Conservation (phyloP, 2,113 vertebrate genomes). For the Trachemys scripta region DNA sequence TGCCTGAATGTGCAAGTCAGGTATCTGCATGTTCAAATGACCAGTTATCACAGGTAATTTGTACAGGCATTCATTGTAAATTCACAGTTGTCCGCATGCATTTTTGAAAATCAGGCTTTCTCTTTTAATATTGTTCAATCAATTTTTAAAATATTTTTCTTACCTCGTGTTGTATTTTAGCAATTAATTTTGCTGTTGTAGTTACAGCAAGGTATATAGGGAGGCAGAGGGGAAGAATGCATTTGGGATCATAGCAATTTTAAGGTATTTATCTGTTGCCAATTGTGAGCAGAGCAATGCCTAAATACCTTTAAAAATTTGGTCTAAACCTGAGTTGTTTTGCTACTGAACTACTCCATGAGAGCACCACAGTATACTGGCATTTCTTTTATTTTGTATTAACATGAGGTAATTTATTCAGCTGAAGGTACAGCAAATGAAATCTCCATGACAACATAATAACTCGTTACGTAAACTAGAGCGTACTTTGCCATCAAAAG, state of each 20-base stretch:
- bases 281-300: not conserved
- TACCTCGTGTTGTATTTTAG: not conserved
- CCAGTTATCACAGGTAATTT: not conserved
- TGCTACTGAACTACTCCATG: not conserved
- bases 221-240: not conserved
- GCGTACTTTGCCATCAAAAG: accelerated
- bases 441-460: not conserved
- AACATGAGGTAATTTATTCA: not conserved
- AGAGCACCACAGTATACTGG: accelerated
- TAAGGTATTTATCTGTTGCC: not conserved
- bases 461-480: not conserved
- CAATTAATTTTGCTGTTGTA: not conserved
- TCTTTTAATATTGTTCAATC: not conserved
- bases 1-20: not conserved
- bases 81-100: not conserved
- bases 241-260: not conserved
- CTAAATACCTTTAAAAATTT: not conserved
- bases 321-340: not conserved
- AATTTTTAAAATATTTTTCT: not conserved
- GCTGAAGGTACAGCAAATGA: not conserved
- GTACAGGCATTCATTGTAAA: not conserved
- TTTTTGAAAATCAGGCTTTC: not conserved
- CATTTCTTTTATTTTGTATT: not conserved
- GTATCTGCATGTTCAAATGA: not conserved
- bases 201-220: not conserved